A percentile compares a stretch with the other conserved stretches of the same genome.
These are phyloP conservation scores for Sebastes wilsoni DNA, from an alignment of 2,797 vertebrate genomes.

Conservation along the genomic window DNA sequence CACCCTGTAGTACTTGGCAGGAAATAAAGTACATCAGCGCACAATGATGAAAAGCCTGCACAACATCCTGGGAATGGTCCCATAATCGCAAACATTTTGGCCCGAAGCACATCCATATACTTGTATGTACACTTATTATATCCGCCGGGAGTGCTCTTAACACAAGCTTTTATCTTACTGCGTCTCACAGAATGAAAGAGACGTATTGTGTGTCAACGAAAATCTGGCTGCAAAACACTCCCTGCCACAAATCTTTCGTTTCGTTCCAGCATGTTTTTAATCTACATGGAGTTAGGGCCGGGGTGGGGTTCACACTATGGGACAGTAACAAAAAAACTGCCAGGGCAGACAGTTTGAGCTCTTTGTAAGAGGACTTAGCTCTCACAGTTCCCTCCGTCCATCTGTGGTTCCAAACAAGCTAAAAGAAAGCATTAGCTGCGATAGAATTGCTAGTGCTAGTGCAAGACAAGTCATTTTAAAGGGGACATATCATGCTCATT, in stretches of 20 bases:
- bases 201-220: conserved; percentile 40
- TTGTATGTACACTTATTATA: conserved; percentile 5
- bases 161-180: conserved; percentile 17
- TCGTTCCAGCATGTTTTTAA: conserved; percentile 61
- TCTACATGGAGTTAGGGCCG: conserved; percentile 35
- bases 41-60: conserved; percentile 33
- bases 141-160: neutral
- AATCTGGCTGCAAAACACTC: conserved; percentile 59
- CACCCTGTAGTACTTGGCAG: conserved; percentile 42
- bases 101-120: conserved; percentile 20
- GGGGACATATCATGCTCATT: no score
- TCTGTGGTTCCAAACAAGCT: conserved; percentile 16
- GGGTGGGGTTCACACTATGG: conserved; percentile 49
- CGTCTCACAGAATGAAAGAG: conserved; percentile 43
- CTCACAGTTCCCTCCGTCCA: conserved; percentile 1
- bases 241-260: conserved; percentile 50
- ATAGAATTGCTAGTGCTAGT: conserved; percentile 22
- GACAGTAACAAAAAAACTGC: conserved; percentile 31
- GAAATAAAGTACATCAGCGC: conserved; percentile 37
- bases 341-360: conserved; percentile 5
- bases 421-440: conserved; percentile 7
- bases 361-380: neutral
- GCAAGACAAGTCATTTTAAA: conserved; percentile 3
- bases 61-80: conserved; percentile 30
- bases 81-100: conserved; percentile 40